phyloP scores from a whole-genome alignment of 2,113 vertebrate species.

The Panthera tigris region DNA sequence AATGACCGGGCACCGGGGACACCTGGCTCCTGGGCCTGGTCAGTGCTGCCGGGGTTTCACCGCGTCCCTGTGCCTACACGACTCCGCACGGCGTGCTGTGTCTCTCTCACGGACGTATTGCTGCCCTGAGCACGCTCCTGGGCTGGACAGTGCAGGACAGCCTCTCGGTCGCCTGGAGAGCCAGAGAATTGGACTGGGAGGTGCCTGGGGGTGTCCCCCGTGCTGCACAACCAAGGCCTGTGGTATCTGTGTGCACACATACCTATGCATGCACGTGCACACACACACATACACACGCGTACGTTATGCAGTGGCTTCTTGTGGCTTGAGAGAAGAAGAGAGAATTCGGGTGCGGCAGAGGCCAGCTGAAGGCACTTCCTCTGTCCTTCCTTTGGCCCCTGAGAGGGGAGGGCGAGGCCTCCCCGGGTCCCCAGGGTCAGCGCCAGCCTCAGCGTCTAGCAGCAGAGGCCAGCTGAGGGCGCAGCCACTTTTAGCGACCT shows the following conservation, averaged over 20 bases:
- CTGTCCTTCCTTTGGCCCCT: not conserved
- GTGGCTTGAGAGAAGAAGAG: too few relatives aligned
- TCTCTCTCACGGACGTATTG: accelerated
- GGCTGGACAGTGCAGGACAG: too few relatives aligned
- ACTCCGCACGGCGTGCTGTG: not conserved
- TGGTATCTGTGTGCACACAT: not conserved
- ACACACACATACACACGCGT: not conserved
- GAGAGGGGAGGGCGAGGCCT: not conserved
- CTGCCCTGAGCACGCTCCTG: too few relatives aligned
- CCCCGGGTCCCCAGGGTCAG: not conserved
- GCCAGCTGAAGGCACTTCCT: not conserved
- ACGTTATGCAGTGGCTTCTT: not conserved
- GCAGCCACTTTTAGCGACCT: not conserved
- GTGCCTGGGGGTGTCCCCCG: accelerated
- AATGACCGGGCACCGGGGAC: too few relatives aligned
- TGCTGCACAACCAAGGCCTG: not conserved
- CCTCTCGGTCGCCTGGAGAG: not conserved
- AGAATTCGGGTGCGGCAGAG: accelerated
- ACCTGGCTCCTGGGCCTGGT: not conserved
- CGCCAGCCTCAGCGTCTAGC: not conserved
- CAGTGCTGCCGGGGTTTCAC: accelerated
- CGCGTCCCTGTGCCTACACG: accelerated
- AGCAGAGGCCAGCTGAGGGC: not conserved
- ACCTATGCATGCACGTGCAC: accelerated
- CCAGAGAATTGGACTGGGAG: not conserved